These are phyloP conservation scores for Nibea coibor DNA, from an alignment of 2,113 vertebrate species.

Conservation along the genomic window DNA sequence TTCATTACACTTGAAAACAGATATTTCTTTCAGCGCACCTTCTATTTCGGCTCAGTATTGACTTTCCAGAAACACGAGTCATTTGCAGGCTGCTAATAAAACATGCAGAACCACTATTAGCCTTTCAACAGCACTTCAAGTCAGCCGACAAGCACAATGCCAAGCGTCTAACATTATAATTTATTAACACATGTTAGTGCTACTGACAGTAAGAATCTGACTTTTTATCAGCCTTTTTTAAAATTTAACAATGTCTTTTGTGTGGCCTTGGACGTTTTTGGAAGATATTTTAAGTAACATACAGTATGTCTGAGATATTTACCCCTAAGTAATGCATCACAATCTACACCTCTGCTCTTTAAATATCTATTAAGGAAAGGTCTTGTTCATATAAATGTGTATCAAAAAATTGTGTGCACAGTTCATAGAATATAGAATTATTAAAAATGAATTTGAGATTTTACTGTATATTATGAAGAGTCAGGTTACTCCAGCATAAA, in stretches of 20 bases:
- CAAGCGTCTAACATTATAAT: conserved; percentile 45
- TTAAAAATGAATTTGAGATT: too few relatives aligned
- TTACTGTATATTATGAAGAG: too few relatives aligned
- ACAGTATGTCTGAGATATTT: conserved; percentile 13
- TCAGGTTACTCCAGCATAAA: not conserved
- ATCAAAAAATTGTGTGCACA: not conserved
- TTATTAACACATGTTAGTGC: conserved; percentile 54
- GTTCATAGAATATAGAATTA: too few relatives aligned
- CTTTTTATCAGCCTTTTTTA: conserved; percentile 42
- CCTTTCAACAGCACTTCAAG: conserved; percentile 55
- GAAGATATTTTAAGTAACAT: conserved; percentile 17
- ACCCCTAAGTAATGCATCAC: not conserved
- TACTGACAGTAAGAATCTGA: conserved; percentile 34
- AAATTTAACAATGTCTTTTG: conserved; percentile 28
- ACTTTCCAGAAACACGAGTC: conserved; percentile 40
- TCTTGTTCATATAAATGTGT: not conserved
- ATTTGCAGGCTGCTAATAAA: conserved; percentile 54
- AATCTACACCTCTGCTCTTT: too few relatives aligned
- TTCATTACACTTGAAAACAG: conserved; percentile 23
- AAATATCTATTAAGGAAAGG: not conserved
- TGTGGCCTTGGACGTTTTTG: conserved; percentile 36
- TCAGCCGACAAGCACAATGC: conserved; percentile 38
- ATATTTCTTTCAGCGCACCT: conserved; percentile 40
- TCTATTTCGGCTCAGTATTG: conserved; percentile 30
- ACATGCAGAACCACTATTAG: conserved; percentile 52